Percentiles rank a stretch among this genome's conserved stretches.
These are phyloP conservation scores for Gymnocypris eckloni DNA, from an alignment of 2,797 vertebrate species.

Conservation along the genomic window DNA sequence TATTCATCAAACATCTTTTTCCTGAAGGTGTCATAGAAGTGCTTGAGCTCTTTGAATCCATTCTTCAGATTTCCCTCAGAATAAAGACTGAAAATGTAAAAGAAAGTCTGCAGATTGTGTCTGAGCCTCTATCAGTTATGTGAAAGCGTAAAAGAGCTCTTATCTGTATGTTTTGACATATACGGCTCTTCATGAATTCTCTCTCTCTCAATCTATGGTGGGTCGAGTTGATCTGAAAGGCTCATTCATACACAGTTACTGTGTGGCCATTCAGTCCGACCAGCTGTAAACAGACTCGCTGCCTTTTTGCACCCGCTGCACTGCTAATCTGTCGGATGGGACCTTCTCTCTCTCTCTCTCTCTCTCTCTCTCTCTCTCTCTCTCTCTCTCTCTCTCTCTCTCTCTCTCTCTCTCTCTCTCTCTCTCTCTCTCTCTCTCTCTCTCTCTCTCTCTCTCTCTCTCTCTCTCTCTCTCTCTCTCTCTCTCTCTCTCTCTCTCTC, in stretches of 20 bases:
- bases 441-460: no score
- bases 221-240: constrained; percentile 65
- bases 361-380: no score
- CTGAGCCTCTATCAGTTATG: constrained; percentile 46
- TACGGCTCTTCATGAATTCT: constrained; percentile 17
- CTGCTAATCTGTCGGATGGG: constrained; percentile 64
- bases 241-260: constrained; percentile 72
- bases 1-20: neutral
- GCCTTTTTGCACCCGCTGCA: constrained; percentile 59
- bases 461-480: no score
- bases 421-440: no score
- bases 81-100: neutral
- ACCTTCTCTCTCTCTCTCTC: constrained; percentile 51
- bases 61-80: neutral
- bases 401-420: constrained; percentile 32
- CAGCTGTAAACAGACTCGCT: constrained; percentile 59
- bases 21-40: neutral
- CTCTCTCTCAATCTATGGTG: constrained; percentile 34
- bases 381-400: neutral
- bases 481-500: constrained; percentile 47
- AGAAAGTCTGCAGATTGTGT: neutral
- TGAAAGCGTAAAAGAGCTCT: constrained; percentile 66
- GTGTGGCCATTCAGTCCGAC: constrained; percentile 69
- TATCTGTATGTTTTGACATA: constrained; percentile 45
- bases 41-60: neutral